Percentiles rank a stretch among this genome's conserved stretches.
Conservation (phyloP, 2,797 vertebrate species). For the Triplophysa bombifrons region DNA sequence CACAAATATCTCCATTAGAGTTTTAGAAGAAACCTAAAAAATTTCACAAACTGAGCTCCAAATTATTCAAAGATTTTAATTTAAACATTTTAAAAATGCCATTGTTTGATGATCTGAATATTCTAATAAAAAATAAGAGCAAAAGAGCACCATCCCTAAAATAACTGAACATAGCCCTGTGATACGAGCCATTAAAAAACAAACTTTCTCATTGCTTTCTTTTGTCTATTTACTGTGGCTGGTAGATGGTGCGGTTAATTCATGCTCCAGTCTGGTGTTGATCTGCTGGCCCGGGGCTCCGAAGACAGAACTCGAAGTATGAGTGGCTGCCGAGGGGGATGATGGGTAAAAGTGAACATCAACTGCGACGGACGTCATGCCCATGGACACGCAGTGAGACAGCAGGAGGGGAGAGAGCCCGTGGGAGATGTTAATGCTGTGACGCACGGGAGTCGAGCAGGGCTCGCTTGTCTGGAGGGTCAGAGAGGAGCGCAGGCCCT, state of each 20-base stretch:
- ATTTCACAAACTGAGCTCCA: no score
- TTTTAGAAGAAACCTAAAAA: no score
- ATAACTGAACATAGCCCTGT: not conserved
- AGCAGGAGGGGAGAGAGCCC: conserved; percentile 70
- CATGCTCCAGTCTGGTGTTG: conserved; percentile 64
- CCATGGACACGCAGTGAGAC: conserved; percentile 74
- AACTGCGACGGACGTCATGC: conserved; percentile 74
- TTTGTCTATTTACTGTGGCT: conserved; percentile 58
- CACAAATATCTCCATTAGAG: no score
- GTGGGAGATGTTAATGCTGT: conserved; percentile 76
- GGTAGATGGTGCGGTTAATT: conserved; percentile 57
- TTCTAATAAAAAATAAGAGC: conserved; percentile 12
- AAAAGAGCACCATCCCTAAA: conserved; percentile 20
- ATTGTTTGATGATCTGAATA: not conserved
- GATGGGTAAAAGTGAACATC: conserved; percentile 77
- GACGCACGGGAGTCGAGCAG: conserved; percentile 68
- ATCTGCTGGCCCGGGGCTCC: conserved; percentile 61
- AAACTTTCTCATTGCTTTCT: not conserved
- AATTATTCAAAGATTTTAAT: no score
- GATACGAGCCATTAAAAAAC: no score
- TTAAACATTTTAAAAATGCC: not conserved
- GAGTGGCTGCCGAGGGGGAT: conserved; percentile 52
- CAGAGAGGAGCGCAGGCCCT: conserved; percentile 71
- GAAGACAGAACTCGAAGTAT: conserved; percentile 53
- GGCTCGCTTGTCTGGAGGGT: conserved; percentile 68